Conservation (phyloP, 2,113 vertebrate species). For the Rutilus rutilus region DNA sequence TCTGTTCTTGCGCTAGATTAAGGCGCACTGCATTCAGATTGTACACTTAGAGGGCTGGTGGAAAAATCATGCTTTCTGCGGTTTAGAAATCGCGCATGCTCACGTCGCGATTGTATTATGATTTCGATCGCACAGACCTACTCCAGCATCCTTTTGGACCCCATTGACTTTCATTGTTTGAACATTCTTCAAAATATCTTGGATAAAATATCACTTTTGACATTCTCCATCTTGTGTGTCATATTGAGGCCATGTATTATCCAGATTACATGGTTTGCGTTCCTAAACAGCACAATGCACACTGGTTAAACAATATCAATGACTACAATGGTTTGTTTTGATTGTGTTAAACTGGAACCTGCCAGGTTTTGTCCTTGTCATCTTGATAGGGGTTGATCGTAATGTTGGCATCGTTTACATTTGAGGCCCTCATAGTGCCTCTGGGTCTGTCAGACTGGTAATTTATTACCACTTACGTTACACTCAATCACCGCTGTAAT, state of each 20-base stretch:
- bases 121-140: no score
- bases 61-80: no score
- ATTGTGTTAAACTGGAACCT: neutral
- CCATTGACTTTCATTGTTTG: neutral
- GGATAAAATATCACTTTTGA: neutral
- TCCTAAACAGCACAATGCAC: neutral
- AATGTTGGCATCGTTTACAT: neutral
- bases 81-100: no score
- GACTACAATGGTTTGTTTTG: neutral
- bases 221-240: no score
- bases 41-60: no score
- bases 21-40: no score
- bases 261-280: neutral
- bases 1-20: no score
- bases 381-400: neutral
- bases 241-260: no score
- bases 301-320: neutral
- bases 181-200: neutral
- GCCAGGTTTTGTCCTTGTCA: conserved; percentile 19
- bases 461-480: conserved; percentile 62
- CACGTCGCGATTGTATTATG: no score
- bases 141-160: neutral
- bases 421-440: neutral
- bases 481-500: conserved; percentile 24
- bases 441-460: conserved; percentile 46